phyloP scores from a whole-genome alignment of 2,888 invertebrate species.

The Thymelicus acteon region DNA sequence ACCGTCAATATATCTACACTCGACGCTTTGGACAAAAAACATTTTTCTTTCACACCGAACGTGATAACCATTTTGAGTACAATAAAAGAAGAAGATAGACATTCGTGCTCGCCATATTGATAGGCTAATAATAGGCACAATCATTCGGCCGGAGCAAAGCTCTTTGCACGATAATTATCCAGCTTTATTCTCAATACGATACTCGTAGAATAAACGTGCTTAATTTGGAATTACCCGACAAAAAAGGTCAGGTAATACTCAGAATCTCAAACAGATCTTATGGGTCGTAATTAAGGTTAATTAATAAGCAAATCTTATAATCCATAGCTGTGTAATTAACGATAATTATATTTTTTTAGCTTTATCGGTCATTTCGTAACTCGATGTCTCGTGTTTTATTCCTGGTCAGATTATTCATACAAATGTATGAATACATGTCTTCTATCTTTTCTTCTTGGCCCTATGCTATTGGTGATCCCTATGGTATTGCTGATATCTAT shows the following conservation, averaged over 20 bases:
- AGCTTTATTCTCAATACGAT: slow-evolving; percentile 9
- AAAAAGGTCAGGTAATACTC: neutral
- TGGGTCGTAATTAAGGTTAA: neutral
- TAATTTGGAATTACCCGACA: neutral
- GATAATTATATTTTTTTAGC: too few species aligned
- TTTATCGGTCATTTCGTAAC: too few species aligned
- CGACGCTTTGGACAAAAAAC: neutral
- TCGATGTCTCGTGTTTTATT: too few species aligned
- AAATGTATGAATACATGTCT: too few species aligned
- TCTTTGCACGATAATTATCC: slow-evolving; percentile 2
- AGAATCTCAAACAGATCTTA: neutral
- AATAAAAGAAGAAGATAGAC: slow-evolving; percentile 8
- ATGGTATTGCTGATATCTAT: too few species aligned
- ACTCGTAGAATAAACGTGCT: slow-evolving; percentile 6
- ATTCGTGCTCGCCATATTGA: slow-evolving; percentile 10
- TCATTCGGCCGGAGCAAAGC: neutral
- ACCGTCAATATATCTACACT: neutral
- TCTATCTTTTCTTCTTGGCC: too few species aligned
- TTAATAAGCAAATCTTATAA: too few species aligned
- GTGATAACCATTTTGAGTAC: slow-evolving; percentile 8
- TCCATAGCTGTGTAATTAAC: too few species aligned
- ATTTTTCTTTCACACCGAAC: slow-evolving; percentile 1
- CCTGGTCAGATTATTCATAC: too few species aligned
- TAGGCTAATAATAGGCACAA: slow-evolving; percentile 7
- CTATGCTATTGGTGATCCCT: too few species aligned